Percentiles rank a stretch among this genome's conserved stretches.
These are phyloP conservation scores for Oryzias celebensis DNA, from an alignment of 2,113 vertebrate species.

Conservation along the genomic window DNA sequence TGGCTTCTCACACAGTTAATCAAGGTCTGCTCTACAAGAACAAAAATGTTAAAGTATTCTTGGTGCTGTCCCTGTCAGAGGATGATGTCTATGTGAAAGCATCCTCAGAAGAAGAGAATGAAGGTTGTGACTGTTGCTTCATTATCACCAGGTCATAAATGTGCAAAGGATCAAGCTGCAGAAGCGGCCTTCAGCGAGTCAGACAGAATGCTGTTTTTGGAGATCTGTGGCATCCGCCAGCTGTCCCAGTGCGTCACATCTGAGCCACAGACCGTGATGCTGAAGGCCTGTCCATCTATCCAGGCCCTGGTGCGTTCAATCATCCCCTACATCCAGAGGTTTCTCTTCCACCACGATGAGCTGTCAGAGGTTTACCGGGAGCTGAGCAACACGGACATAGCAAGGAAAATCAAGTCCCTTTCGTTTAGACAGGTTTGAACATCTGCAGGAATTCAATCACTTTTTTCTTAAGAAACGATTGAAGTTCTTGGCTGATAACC, in stretches of 20 bases:
- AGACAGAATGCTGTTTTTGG: slow-evolving; percentile 70
- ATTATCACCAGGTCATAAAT: slow-evolving; percentile 7
- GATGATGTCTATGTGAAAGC: no score
- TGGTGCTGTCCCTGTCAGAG: no score
- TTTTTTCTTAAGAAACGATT: not conserved
- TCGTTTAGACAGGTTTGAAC: slow-evolving; percentile 69
- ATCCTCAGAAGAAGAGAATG: no score
- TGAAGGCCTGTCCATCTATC: slow-evolving; percentile 66
- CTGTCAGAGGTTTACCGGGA: slow-evolving; percentile 60
- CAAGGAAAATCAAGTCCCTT: slow-evolving; percentile 60
- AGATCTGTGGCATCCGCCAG: slow-evolving; percentile 69
- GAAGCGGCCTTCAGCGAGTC: slow-evolving; percentile 56
- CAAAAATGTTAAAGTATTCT: no score
- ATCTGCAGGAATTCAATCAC: not conserved
- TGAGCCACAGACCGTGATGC: slow-evolving; percentile 67
- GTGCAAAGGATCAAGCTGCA: not conserved
- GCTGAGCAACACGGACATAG: slow-evolving; percentile 61
- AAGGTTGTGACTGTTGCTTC: not conserved
- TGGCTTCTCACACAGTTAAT: no score
- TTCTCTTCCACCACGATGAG: slow-evolving; percentile 71
- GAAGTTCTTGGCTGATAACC: not conserved
- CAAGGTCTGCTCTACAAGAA: no score
- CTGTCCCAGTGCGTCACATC: slow-evolving; percentile 68
- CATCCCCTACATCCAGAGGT: slow-evolving; percentile 77
- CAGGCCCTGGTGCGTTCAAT: slow-evolving; percentile 70